Evolutionary conservation across 2,797 vertebrate species (phyloP).

Genomic region (Heliangelus exortis): DNA sequence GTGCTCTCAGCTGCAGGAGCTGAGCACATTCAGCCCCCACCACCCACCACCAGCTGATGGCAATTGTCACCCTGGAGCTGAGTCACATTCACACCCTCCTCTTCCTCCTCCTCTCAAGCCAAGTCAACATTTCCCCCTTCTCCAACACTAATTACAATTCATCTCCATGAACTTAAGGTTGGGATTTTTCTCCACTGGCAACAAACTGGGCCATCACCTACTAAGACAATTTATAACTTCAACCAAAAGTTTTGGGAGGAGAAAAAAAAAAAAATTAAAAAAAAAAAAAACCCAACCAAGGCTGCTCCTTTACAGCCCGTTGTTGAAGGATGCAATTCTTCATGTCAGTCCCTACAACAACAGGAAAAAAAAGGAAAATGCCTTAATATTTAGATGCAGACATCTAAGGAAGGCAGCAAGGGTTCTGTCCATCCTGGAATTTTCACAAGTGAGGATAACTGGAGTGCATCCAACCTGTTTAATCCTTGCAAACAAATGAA

Average conservation of each 20-base stretch:
- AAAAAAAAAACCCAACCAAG: too few species aligned
- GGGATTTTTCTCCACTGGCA: background rate
- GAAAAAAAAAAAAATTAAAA: too few species aligned
- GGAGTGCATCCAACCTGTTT: fast-evolving
- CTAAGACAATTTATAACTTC: fast-evolving
- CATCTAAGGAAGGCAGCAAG: background rate
- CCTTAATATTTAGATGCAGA: background rate
- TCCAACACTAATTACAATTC: background rate
- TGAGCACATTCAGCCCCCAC: background rate
- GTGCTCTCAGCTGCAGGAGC: background rate
- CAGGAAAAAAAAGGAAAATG: background rate
- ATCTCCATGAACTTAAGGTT: background rate
- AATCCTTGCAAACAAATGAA: background rate
- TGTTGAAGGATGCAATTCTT: background rate
- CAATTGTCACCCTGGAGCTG: background rate
- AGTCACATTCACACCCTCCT: background rate
- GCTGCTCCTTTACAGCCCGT: fast-evolving
- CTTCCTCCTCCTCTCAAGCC: background rate
- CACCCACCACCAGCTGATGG: background rate
- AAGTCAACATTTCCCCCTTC: background rate
- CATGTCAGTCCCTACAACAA: background rate
- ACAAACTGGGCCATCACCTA: fast-evolving
- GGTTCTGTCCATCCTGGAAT: fast-evolving
- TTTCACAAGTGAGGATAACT: fast-evolving
- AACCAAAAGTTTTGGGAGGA: background rate